Evolutionary conservation across 2,797 vertebrate species (phyloP).

Genomic region (Pteropus rufus): DNA sequence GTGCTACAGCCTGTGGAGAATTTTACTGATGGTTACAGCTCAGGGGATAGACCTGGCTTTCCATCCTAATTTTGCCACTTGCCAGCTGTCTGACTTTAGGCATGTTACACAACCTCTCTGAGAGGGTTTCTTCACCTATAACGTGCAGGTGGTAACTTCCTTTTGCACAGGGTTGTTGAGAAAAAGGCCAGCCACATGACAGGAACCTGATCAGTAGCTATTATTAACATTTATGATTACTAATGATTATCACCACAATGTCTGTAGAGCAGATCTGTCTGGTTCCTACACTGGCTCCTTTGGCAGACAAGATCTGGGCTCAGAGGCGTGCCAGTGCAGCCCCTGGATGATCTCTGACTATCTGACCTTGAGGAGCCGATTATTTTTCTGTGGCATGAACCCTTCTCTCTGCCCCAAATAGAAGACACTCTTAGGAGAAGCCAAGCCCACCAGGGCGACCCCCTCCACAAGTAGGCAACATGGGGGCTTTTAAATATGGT

Average conservation of each 20-base stretch:
- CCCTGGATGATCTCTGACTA: neutral
- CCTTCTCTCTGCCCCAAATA: neutral
- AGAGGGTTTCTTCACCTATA: neutral
- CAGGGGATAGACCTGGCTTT: neutral
- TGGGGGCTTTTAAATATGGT: neutral
- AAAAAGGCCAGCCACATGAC: neutral
- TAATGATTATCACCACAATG: neutral
- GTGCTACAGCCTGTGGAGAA: neutral
- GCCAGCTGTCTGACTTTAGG: neutral
- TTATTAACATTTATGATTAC: neutral
- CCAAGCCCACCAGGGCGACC: neutral
- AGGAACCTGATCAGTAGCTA: neutral
- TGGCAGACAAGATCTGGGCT: neutral
- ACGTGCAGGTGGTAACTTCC: neutral
- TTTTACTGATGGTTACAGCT: neutral
- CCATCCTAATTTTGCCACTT: neutral
- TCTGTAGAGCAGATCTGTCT: neutral
- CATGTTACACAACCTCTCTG: neutral
- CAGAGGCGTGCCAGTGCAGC: neutral
- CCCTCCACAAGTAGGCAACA: neutral
- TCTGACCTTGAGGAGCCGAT: neutral
- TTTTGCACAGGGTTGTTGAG: neutral
- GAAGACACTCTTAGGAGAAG: neutral
- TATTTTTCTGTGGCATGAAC: neutral
- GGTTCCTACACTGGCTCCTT: neutral